Base-by-base conservation (phyloP, 2,888 invertebrate species). In the Chrysina gloriosa region DNA sequence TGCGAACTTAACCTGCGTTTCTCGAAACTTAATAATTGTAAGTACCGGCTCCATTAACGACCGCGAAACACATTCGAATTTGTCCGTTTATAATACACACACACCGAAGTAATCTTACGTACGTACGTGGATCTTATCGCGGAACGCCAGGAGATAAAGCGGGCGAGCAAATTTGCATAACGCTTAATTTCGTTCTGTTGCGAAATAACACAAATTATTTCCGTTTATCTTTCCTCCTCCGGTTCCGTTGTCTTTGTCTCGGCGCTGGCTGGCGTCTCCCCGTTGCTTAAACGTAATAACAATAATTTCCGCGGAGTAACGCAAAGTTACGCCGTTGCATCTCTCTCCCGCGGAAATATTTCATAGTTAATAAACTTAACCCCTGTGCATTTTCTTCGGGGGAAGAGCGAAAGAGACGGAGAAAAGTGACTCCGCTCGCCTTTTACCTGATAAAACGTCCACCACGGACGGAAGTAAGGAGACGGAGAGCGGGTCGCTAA, bases 341-440 rank as follows among this genome's bases (percentile, higher is more conserved):
- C 52, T 52, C 58, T 2, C 9, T 21, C 23, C 23, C 11, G 39
- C 36, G 58, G 39, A 58, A 58, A 39, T 58, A 58, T 58, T 58
- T 58, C 58, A 11, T 58, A 39, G 39, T 58, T 58, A 58, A 58
- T 58, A 39, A 58, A 58, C 39, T 58, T 58, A 25, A 58, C 23
- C 25, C 39, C 11, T 39, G 58, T 36, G 58, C 39, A 47, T 47
- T 45, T 63, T 29, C 16, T 45, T 27, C 27, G 29, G 29, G 19
- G 14, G 29, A 5, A 39, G 39, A 14, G 7, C 7, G 39, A 39
- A 16, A 7, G 29, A 7, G 16, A 23, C 19, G 11, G 45, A n/a
- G n/a, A n/a, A n/a, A n/a, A n/a, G n/a, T n/a, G n/a, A n/a, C n/a
- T n/a, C n/a, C n/a, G n/a, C n/a, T n/a, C n/a, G n/a, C n/a, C n/a